Evolutionary conservation across 2,113 vertebrate genomes (phyloP).

Genomic region (Terrapene triunguis): DNA sequence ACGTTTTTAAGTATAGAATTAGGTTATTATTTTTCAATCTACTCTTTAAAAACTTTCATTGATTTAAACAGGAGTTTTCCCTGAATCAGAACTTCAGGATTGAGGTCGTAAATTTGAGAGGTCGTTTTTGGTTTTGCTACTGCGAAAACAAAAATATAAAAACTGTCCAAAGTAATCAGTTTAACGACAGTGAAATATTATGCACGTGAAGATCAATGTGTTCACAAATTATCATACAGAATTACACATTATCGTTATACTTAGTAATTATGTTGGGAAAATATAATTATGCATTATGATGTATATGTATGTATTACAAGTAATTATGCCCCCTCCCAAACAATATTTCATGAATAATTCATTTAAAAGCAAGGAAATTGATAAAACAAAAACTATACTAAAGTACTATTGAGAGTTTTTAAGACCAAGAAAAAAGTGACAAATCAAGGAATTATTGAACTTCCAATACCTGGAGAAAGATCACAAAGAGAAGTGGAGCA

Average conservation of each 20-base stretch:
- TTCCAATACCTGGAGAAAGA: background rate
- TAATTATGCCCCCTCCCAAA: conserved; percentile 34
- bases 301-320: conserved; percentile 45
- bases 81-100: background rate
- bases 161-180: background rate
- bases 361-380: background rate
- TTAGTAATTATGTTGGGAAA: conserved; percentile 68
- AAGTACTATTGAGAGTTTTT: background rate
- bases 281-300: conserved; percentile 51
- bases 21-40: rapidly evolving
- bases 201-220: background rate
- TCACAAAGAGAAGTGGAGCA: background rate
- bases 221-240: conserved; percentile 47
- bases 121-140: background rate
- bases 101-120: background rate
- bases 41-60: rapidly evolving
- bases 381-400: rapidly evolving
- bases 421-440: background rate
- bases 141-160: background rate
- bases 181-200: conserved; percentile 38
- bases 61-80: background rate
- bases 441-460: background rate
- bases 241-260: conserved; percentile 38
- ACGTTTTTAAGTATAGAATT: background rate
- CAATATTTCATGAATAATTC: conserved; percentile 64